Evolutionary conservation across 1,140 invertebrate species (phyloP).

Genomic region (Ceratina calcarata): DNA sequence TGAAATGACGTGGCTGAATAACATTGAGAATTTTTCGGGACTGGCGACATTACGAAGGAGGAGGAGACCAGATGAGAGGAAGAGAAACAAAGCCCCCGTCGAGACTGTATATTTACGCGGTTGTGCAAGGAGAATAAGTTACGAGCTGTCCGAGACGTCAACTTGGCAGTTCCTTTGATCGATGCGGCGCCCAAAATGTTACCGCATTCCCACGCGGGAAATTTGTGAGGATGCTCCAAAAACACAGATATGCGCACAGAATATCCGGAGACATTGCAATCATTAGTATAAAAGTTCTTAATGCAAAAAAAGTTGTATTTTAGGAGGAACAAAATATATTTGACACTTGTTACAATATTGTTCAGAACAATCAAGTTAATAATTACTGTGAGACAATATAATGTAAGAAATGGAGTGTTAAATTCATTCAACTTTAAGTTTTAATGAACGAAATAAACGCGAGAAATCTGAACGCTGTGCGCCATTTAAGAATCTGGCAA

Average conservation of each 20-base stretch:
- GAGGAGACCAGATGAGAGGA: neutral
- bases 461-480: too few relatives aligned
- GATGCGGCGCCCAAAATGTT: conserved; percentile 69
- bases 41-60: conserved; percentile 3
- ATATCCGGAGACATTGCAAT: too few relatives aligned
- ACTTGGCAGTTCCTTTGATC: conserved; percentile 69
- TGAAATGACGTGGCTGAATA: neutral
- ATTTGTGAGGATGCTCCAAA: neutral
- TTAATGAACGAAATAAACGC: too few relatives aligned
- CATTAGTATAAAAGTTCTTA: too few relatives aligned
- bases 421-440: too few relatives aligned
- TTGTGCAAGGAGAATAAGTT: conserved; percentile 53
- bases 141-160: conserved; percentile 63
- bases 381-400: too few relatives aligned
- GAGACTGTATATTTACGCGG: conserved; percentile 31
- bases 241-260: neutral
- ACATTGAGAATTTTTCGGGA: conserved; percentile 5
- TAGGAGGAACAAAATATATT: too few relatives aligned
- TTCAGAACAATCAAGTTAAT: too few relatives aligned
- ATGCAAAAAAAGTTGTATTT: too few relatives aligned
- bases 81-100: conserved; percentile 54
- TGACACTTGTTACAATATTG: too few relatives aligned
- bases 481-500: too few relatives aligned
- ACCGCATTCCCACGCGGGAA: conserved; percentile 7
- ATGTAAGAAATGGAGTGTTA: too few relatives aligned